Evolutionary conservation across 2,797 vertebrate species (phyloP).

Genomic region (Betta splendens): DNA sequence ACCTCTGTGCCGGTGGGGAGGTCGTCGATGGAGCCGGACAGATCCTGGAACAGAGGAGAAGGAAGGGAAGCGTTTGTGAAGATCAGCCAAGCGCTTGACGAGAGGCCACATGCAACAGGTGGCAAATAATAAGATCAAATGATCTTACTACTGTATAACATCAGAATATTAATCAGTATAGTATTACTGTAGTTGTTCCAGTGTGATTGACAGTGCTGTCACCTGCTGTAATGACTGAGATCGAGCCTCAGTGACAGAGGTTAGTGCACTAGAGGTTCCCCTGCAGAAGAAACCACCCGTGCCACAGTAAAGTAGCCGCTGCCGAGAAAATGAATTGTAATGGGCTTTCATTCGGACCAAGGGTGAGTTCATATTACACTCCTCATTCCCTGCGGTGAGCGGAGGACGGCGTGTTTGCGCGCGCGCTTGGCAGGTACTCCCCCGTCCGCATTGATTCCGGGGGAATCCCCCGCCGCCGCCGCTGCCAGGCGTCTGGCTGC

Average conservation of each 20-base stretch:
- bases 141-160: too few relatives aligned
- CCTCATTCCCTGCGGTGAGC: conserved; percentile 62
- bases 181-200: conserved; percentile 9
- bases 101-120: conserved; percentile 48
- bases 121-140: conserved; percentile 35
- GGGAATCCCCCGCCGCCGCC: conserved; percentile 65
- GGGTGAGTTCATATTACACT: conserved; percentile 66
- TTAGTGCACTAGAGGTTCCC: conserved; percentile 23
- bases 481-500: conserved; percentile 51
- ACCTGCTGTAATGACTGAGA: conserved; percentile 4
- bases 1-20: conserved; percentile 94
- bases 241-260: conserved; percentile 22
- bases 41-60: conserved; percentile 83
- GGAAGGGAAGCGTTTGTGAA: conserved; percentile 46
- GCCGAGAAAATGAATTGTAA: conserved; percentile 64
- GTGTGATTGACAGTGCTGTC: background rate
- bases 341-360: conserved; percentile 62
- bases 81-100: conserved; percentile 45
- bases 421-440: conserved; percentile 42
- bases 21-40: conserved; percentile 96
- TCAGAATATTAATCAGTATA: conserved; percentile 10
- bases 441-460: conserved; percentile 54
- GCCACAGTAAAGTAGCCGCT: conserved; percentile 35
- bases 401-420: conserved; percentile 28
- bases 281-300: conserved; percentile 48